Evolutionary conservation across 2,888 invertebrate species (phyloP).

Genomic region (Pseudeuparius sepicola): DNA sequence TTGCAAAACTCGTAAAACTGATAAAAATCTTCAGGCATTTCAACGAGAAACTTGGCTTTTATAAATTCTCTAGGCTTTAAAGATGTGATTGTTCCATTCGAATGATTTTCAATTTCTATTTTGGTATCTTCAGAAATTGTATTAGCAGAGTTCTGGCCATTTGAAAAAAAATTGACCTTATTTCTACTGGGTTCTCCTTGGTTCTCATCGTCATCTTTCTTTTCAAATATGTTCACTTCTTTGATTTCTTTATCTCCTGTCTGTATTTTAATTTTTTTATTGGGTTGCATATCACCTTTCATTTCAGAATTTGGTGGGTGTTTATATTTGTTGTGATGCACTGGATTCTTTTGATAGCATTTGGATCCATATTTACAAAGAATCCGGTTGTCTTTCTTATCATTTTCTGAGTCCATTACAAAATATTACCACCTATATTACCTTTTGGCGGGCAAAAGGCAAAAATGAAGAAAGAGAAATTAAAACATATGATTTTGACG

Average conservation of each 20-base stretch:
- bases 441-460: too few relatives aligned
- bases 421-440: too few relatives aligned
- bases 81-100: conserved; percentile 4
- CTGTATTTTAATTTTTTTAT: too few relatives aligned
- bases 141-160: not conserved
- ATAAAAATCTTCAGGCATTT: conserved; percentile 88
- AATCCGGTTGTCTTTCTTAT: conserved; percentile 37
- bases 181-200: too few relatives aligned
- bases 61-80: conserved; percentile 43
- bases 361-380: conserved; percentile 67
- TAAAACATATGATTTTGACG: too few relatives aligned
- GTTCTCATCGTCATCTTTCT: too few relatives aligned
- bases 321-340: conserved; percentile 63
- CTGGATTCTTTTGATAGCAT: conserved; percentile 74
- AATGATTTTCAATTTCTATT: too few relatives aligned
- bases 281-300: conserved; percentile 26
- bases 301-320: conserved; percentile 58
- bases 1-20: conserved; percentile 71
- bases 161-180: not conserved
- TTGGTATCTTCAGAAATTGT: too few relatives aligned
- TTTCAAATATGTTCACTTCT: too few relatives aligned
- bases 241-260: too few relatives aligned
- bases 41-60: conserved; percentile 64
- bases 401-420: conserved; percentile 21
- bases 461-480: too few relatives aligned